These are phyloP conservation scores for Bryconaethiops microstoma DNA, from an alignment of 2,797 vertebrate genomes.

Conservation along the genomic window DNA sequence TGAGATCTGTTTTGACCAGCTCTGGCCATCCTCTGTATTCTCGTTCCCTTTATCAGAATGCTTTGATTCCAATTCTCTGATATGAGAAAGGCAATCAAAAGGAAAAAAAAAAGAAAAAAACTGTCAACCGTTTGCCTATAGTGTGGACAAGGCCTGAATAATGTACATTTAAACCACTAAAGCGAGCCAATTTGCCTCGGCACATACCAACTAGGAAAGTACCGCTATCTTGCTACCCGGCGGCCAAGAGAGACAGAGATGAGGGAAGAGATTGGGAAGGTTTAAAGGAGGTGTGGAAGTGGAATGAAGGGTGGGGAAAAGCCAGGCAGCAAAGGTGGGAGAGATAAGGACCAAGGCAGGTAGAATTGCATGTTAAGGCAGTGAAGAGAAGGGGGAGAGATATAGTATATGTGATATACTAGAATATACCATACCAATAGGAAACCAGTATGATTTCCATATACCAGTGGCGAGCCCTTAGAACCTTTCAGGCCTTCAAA, in stretches of 20 bases:
- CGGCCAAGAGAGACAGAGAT: conserved; percentile 62
- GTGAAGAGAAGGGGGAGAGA: not conserved
- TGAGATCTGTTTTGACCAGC: conserved; percentile 56
- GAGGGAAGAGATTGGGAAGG: conserved; percentile 53
- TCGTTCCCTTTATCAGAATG: conserved; percentile 50
- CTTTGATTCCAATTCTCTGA: conserved; percentile 59
- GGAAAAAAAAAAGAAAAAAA: not conserved
- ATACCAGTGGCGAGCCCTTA: not conserved
- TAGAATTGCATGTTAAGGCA: conserved; percentile 41
- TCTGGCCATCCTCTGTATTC: conserved; percentile 41
- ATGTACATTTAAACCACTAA: conserved; percentile 56
- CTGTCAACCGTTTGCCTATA: conserved; percentile 47
- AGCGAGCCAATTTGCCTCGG: conserved; percentile 57
- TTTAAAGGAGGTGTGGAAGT: conserved; percentile 11
- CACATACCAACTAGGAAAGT: conserved; percentile 39
- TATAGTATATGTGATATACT: not conserved
- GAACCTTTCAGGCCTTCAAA: too few species aligned
- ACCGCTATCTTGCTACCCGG: conserved; percentile 47
- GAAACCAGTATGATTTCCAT: not conserved
- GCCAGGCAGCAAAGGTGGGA: conserved; percentile 65
- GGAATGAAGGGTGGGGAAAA: conserved; percentile 60
- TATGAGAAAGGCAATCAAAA: conserved; percentile 45
- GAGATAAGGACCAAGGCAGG: conserved; percentile 65
- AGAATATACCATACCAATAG: not conserved
- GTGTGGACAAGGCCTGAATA: conserved; percentile 53